Base-by-base conservation (phyloP, 53 echinoderm and acorn worm genomes). In the Patiria pectinifera region DNA sequence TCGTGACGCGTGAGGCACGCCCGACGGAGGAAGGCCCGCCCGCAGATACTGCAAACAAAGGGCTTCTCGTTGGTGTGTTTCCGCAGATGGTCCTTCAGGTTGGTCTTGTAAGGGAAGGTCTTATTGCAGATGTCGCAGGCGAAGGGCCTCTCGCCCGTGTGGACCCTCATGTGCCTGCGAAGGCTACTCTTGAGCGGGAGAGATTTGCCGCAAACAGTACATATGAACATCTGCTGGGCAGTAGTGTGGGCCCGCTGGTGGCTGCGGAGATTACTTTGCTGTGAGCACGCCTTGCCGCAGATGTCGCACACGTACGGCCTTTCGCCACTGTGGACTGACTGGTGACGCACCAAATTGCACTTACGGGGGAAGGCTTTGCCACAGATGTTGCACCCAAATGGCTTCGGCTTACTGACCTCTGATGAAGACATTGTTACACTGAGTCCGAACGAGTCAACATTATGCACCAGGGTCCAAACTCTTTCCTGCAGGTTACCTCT, bases 91-190 rank as follows among this genome's bases (percentile, higher is more conserved):
- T 71, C 76, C 35, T 8, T 62, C 3, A 87, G 87, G 44, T 60
- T 71, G 10, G 25, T 48, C 26, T 78, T 77, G 6, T 23, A 35
- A 12, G 87, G 23, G 48, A 87, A 87, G 16, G 87, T 23, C 49
- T 87, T 87, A 45, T 59, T 60, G 12, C 87, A 87, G 23, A 87
- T 58, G 16, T 59, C 43, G 60, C 87, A 87, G 19, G 35, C 10
- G 59, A 77, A 87, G 22, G 87, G 87, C 49, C 43, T 77, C 44
- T 76, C 87, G 8, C 87, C 87, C 10, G 87, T 87, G 62, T 87
- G 87, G 59, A 87, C 78, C 16, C 25, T 48, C 43, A 58, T 58
- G 76, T 87, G 87, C 26, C 78, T 5, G 13, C 47, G 72, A 9
- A 87, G 61, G 44, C 78, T 76, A 43, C 87, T 76, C 13, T 25